Evolutionary conservation across 2,888 invertebrate species (phyloP), one percentile per base, ranked within the genome.

Genomic region (Drosophila longiperda): DNA sequence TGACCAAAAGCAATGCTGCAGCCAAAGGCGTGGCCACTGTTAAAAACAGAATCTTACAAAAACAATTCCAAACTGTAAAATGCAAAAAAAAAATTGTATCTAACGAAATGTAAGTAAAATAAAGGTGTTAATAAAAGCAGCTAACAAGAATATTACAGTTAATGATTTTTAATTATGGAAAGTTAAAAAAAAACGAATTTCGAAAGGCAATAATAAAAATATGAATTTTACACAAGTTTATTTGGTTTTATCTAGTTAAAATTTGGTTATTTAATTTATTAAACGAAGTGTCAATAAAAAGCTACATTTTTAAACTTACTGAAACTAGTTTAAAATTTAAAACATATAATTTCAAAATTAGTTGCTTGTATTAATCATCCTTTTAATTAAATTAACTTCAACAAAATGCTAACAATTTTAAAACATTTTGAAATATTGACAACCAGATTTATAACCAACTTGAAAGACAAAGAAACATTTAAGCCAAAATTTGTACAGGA

Each of bases 1-100:
- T 89, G 87, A 70, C 81, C 80, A 62, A 40, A 20, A 23, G 26
- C 26, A 36, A 12, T 11, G 26, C 12, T 23, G 17, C 3, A n/a
- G 26, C 17, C 54, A 38, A 54, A 53, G 75, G 61, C 69, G 53
- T 63, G 58, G 45, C 29, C 20, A 45, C 38, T 36, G 9, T 8
- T 20, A n/a, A 52, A 12, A 36, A 17, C 29, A 9, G 6, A 29
- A 29, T 29, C 29, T 29, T 6, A 26, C 48, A 68, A 57, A 53
- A 70, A 45, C 45, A 29, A 12, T n/a, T n/a, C 15, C 29, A 17
- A 9, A 33, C 12, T n/a, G 26, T 9, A n/a, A 26, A 1, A 11
- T 29, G 50, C 17, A 9, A 49, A 49, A 50, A 9, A 49, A 49
- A 50, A 50, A 12, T 6, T 1, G 12, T 17, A 50, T 50, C 29